A percentile compares a stretch with the other conserved stretches of the same genome.
Evolutionary conservation across 2,888 invertebrate genomes (phyloP).

Genomic region (Habroteleia sp.): DNA sequence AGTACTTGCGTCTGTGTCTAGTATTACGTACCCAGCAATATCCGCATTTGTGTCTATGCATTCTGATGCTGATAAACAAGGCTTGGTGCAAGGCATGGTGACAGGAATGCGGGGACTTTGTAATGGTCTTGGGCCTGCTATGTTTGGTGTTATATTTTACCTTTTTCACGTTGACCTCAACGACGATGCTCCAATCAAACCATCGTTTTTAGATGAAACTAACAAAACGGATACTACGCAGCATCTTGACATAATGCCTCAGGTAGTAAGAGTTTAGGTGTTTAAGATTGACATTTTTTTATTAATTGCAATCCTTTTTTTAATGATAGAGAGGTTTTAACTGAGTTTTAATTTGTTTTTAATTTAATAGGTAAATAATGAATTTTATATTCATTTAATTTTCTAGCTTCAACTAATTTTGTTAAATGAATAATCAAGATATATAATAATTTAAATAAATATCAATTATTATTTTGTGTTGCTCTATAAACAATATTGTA

Average conservation of each 20-base stretch:
- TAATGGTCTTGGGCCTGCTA: constrained; percentile 98
- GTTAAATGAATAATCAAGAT: no score
- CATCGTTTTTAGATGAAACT: constrained; percentile 80
- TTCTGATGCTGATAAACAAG: constrained; percentile 98
- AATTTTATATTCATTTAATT: no score
- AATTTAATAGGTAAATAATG: no score
- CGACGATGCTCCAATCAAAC: constrained; percentile 83
- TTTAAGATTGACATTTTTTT: no score
- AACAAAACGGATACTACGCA: constrained; percentile 80
- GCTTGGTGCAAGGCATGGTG: constrained; percentile 97
- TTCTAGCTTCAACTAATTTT: no score
- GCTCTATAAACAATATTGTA: no score
- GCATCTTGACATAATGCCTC: constrained; percentile 82
- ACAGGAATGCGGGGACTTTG: constrained; percentile 99
- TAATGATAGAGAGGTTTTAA: no score
- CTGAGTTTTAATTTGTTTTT: no score
- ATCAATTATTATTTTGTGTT: no score
- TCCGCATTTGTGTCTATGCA: constrained; percentile 99
- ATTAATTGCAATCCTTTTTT: no score
- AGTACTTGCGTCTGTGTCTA: constrained; percentile 95
- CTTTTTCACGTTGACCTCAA: constrained; percentile 98
- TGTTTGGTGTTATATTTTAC: constrained; percentile 99
- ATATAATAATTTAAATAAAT: no score
- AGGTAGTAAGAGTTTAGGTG: constrained; percentile 78
- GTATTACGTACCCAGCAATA: constrained; percentile 99